Evolutionary conservation across 2,797 vertebrate species (phyloP).

Genomic region (Heteromormyrus szaboi): DNA sequence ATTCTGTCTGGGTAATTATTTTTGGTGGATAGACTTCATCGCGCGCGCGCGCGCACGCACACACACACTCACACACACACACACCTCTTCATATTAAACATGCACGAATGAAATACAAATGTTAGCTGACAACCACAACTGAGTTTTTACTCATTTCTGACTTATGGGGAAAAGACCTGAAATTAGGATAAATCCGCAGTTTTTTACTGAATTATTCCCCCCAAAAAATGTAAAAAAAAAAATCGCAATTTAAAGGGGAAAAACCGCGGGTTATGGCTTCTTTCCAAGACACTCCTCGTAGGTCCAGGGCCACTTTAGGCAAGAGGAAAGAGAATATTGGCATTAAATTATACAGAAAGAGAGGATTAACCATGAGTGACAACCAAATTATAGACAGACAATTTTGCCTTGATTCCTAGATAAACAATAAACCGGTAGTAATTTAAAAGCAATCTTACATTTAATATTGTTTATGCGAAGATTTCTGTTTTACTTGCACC

Average conservation of each 20-base stretch:
- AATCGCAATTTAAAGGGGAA: background rate
- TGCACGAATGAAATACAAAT: background rate
- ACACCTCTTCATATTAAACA: background rate
- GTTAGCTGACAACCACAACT: slow-evolving; percentile 19
- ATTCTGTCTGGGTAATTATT: background rate
- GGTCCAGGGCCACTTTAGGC: background rate
- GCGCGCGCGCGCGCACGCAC: background rate
- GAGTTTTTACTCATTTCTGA: background rate
- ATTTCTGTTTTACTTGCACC: background rate
- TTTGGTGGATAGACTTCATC: background rate
- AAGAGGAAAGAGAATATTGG: slow-evolving; percentile 8
- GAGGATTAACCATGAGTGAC: background rate
- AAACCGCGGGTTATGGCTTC: background rate
- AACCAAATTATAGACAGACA: background rate
- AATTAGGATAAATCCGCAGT: background rate
- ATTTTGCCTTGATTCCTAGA: background rate
- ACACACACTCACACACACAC: background rate
- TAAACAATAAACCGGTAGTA: background rate
- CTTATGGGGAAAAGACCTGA: background rate
- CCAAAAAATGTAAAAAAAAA: background rate
- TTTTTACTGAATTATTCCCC: background rate
- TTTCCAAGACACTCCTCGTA: background rate
- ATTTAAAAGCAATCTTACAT: slow-evolving; percentile 8
- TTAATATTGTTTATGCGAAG: background rate
- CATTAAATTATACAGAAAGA: slow-evolving; percentile 4